Base-by-base conservation (phyloP, 64 coral and sea anemone species). In the Montipora sp. region DNA sequence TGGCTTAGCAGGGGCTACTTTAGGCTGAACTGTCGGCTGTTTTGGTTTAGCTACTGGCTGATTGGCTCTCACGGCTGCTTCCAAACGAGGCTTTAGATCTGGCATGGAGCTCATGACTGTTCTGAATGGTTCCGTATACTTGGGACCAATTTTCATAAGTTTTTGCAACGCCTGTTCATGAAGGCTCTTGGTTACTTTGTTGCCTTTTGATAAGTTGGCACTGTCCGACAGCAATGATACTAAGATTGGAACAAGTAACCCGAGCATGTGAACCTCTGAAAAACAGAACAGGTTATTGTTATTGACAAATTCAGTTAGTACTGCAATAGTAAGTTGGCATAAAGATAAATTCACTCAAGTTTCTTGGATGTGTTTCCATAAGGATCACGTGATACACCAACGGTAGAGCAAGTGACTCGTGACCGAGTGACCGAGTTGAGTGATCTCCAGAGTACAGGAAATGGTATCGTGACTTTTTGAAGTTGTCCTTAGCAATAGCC, bases 41-140 rank as follows among this genome's bases (percentile, higher is more conserved):
- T 96, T 99, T 12, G 94, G 78, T 70, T 90, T 93, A 12, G 51
- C 87, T 58, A 83, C 93, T 6, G 92, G 71, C 68, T 99, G 98
- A 76, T 86, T 93, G 12, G 94, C 91, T 16, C 98, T 73, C 0
- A 99, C 94, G 48, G 98, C 98, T 58, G 78, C 82, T 60, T 99
- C 98, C 36, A 99, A 77, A 7, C 90, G 98, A 44, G 88, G 88
- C 74, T 96, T 99, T 3, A 99, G 78, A 9, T 96, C 94, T 19
- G 98, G 98, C 51, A 92, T 68, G 12, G 91, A 88, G 46, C 72
- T 83, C 94, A 99, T 99, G 53, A 99, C 89, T 59, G 94, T 92
- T 81, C 96, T 94, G 79, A 99, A 99, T 13, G 98, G 98, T 44
- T 94, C 91, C 4, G 98, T 94, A 65, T 99, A 99, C 68, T 99